Evolutionary conservation across 2,888 invertebrate genomes (phyloP).

Genomic region (Sphaerophoria taeniata): DNA sequence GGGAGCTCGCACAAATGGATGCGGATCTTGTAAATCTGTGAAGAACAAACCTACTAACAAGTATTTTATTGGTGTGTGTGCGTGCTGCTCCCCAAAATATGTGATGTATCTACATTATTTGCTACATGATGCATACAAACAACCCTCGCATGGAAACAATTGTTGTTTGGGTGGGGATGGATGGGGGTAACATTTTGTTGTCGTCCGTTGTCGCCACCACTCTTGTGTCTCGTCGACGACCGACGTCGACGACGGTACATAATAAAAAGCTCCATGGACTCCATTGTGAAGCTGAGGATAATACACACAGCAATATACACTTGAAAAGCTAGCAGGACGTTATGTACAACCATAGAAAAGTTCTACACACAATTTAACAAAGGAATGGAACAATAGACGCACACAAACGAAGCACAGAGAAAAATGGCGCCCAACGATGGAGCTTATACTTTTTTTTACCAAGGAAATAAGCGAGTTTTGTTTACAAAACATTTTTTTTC

Average conservation of each 20-base stretch:
- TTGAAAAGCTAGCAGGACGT: slow-evolving; percentile 34
- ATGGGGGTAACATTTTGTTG: slow-evolving; percentile 47
- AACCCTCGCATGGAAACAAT: slow-evolving; percentile 37
- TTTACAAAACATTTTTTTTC: slow-evolving; percentile 41
- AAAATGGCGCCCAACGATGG: slow-evolving; percentile 58
- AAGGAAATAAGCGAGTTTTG: slow-evolving; percentile 22
- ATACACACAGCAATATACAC: slow-evolving; percentile 55
- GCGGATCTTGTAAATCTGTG: slow-evolving; percentile 74
- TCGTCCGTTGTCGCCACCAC: slow-evolving; percentile 10
- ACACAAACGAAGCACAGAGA: slow-evolving; percentile 18
- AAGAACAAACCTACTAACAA: slow-evolving; percentile 74
- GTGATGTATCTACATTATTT: slow-evolving; percentile 35
- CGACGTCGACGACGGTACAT: slow-evolving; percentile 53
- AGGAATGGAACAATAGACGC: slow-evolving; percentile 32
- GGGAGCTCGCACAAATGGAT: slow-evolving; percentile 23
- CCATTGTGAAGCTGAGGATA: slow-evolving; percentile 65
- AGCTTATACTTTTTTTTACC: slow-evolving; percentile 43
- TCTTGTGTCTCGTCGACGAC: background rate
- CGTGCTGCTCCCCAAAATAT: slow-evolving; percentile 34
- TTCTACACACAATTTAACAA: slow-evolving; percentile 34
- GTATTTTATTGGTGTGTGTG: slow-evolving; percentile 69
- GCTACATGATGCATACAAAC: slow-evolving; percentile 19
- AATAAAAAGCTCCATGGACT: slow-evolving; percentile 73
- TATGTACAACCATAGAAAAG: slow-evolving; percentile 60
- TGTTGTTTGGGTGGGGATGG: slow-evolving; percentile 45